These are phyloP conservation scores for Zeus faber DNA, from an alignment of 2,113 vertebrate species.

Conservation along the genomic window DNA sequence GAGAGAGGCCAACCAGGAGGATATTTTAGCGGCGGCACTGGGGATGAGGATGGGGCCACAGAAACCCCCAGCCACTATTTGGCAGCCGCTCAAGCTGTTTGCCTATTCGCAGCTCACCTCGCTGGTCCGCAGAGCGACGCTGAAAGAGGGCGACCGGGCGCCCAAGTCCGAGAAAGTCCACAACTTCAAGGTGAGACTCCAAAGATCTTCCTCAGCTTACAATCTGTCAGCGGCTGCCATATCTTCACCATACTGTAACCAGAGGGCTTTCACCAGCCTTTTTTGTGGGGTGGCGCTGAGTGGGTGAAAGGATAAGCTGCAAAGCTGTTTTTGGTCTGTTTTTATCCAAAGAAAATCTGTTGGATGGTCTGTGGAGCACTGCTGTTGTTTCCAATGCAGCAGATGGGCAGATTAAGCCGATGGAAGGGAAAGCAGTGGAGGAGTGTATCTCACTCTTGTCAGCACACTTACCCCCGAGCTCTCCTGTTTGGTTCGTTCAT, in stretches of 20 bases:
- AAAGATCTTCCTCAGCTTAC: background rate
- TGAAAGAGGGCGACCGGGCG: conserved; percentile 91
- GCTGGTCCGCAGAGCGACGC: conserved; percentile 87
- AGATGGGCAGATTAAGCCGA: conserved; percentile 71
- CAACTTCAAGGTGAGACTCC: conserved; percentile 96
- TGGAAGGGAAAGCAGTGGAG: conserved; percentile 58
- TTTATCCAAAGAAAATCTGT: conserved; percentile 67
- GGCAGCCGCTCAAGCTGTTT: conserved; percentile 99
- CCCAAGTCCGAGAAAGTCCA: conserved; percentile 96
- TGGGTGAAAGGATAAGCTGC: conserved; percentile 33
- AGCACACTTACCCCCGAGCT: conserved; percentile 66
- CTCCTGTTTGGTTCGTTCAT: conserved; percentile 67
- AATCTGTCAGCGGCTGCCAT: conserved; percentile 14
- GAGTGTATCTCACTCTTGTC: conserved; percentile 72
- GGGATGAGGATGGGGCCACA: conserved; percentile 93
- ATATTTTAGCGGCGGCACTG: conserved; percentile 88
- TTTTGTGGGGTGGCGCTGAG: conserved; percentile 15
- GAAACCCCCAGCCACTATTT: conserved; percentile 84
- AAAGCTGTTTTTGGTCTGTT: conserved; percentile 48
- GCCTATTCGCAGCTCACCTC: conserved; percentile 99
- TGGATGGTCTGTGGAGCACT: conserved; percentile 50
- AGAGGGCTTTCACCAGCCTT: conserved; percentile 5
- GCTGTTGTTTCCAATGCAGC: conserved; percentile 52
- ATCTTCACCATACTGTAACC: conserved; percentile 49
- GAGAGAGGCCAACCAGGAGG: conserved; percentile 86